phyloP scores from a whole-genome alignment of 1,140 invertebrate genomes.

The Drosophila micromelanica region DNA sequence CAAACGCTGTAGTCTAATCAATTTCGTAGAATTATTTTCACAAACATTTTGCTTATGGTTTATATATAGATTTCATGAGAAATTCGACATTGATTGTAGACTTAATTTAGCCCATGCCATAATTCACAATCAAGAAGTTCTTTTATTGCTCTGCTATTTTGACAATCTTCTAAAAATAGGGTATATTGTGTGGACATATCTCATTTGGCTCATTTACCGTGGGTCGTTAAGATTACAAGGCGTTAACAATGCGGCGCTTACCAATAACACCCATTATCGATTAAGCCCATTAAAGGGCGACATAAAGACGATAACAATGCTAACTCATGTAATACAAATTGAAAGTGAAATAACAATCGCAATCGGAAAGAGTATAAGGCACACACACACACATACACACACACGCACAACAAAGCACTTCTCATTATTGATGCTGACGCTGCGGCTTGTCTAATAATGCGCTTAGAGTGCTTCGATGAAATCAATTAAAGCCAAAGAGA shows the following conservation, averaged over 20 bases:
- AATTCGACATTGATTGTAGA: neutral
- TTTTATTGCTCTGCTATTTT: neutral
- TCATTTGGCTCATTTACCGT: constrained; percentile 49
- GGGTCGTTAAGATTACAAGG: constrained; percentile 40
- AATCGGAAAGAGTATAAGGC: neutral
- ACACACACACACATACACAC: neutral
- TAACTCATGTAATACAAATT: constrained; percentile 65
- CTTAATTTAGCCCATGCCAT: neutral
- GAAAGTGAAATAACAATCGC: constrained; percentile 40
- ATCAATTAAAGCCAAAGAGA: constrained; percentile 70
- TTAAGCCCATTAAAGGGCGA: constrained; percentile 56
- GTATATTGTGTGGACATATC: constrained; percentile 12
- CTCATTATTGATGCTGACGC: constrained; percentile 70
- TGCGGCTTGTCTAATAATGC: constrained; percentile 44
- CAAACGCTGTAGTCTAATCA: neutral
- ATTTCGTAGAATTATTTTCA: neutral
- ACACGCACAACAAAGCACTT: constrained; percentile 58
- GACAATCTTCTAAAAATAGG: constrained; percentile 11
- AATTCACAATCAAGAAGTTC: neutral
- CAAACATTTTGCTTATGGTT: neutral
- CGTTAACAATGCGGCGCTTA: constrained; percentile 48
- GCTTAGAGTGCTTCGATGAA: constrained; percentile 64
- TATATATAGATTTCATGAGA: neutral
- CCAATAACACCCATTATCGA: constrained; percentile 50
- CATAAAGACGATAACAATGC: constrained; percentile 61